phyloP scores from a whole-genome alignment of 2,113 vertebrate genomes.

The Myrmecobius fasciatus region DNA sequence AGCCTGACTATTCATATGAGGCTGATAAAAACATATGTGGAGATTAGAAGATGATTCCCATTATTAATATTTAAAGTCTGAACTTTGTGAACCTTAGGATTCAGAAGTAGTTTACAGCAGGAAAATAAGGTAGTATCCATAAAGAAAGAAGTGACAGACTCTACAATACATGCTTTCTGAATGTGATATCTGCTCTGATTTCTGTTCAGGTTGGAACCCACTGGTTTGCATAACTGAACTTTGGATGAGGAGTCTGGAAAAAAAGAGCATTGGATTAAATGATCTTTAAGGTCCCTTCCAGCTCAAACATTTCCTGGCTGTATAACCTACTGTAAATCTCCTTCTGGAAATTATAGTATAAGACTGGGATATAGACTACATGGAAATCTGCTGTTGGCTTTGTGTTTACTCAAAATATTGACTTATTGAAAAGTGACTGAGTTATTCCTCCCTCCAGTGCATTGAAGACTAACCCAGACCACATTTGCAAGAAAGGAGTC shows the following conservation, averaged over 20 bases:
- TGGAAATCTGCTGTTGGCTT: background rate
- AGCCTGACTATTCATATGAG: background rate
- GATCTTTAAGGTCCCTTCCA: background rate
- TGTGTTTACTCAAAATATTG: background rate
- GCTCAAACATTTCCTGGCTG: background rate
- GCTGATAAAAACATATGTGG: background rate
- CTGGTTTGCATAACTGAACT: conserved; percentile 2
- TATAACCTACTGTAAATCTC: background rate
- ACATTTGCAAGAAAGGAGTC: background rate
- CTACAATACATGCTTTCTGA: background rate
- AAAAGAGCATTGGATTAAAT: background rate
- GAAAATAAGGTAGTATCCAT: background rate
- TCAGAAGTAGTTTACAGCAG: background rate
- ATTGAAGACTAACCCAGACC: background rate
- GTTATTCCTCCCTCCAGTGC: background rate
- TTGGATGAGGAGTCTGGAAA: background rate
- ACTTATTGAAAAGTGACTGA: conserved; percentile 3
- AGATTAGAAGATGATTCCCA: background rate
- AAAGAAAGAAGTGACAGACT: background rate
- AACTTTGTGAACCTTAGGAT: background rate
- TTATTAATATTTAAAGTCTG: background rate
- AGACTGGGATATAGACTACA: background rate
- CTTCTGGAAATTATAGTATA: background rate
- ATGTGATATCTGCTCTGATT: background rate
- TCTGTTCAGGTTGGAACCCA: background rate